Base-by-base conservation (phyloP, 2,797 vertebrate genomes). In the Epinephelus malabaricus region DNA sequence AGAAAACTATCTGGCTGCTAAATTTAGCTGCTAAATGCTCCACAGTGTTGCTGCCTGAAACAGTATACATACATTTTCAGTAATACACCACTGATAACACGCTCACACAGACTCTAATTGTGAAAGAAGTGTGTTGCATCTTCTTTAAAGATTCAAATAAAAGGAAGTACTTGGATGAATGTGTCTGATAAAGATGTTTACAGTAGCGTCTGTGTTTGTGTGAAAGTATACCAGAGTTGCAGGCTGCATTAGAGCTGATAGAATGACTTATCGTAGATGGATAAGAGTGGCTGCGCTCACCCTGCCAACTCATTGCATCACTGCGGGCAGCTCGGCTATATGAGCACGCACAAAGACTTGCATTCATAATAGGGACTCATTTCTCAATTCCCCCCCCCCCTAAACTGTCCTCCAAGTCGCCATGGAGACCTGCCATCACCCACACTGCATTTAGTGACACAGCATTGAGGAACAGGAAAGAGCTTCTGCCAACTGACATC, bases 271-370 rank as follows among this genome's bases (percentile, higher is more conserved):
- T 89, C 74, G 65, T 45, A 19, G 68, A 75, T 53, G 53, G 64
- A 71, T 27, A 65, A 70, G 56, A 83, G 84, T 19, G 56, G 14
- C 47, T 53, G 72, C 8, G 40, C 51, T 38, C 62, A 43, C 51
- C 27, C 62, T 86, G 87, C 89, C 79, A 91, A 88, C 43, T 14
- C 77, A 88, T 85, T 92, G 88, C 92, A 77, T 89, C 92, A 88
- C 58, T 1, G 6, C 13, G 30, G 68, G 60, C 59, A 51, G 78
- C 43, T 50, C 68, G 58, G 73, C 54, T 64, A 47, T 69, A 67
- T 60, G 69, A 79, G 72, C n/a, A n/a, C 5, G 2, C 50, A 78
- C 78, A 76, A 58, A 79, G 25, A 62, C 69, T 27, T 68, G 43
- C 72, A 76, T 87, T 86, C 72, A 85, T 74, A 74, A 85, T 55